Conservation (phyloP, 2,797 vertebrate species). For the Alcedo atthis region DNA sequence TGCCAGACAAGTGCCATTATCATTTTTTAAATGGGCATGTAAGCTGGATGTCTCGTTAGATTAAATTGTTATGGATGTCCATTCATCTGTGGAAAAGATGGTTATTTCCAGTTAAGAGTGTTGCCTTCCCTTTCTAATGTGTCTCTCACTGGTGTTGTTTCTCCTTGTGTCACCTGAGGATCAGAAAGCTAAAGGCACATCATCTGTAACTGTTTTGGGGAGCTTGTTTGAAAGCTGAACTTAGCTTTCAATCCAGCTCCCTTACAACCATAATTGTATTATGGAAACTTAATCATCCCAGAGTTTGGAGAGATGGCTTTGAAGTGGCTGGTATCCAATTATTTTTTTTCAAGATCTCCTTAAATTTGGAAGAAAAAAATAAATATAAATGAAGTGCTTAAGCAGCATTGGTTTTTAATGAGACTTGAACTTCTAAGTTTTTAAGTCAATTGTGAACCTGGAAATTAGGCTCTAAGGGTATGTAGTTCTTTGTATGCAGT, state of each 20-base stretch:
- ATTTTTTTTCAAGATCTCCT: background rate
- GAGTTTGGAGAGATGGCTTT: slow-evolving; percentile 1
- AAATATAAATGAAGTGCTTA: background rate
- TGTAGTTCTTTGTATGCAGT: background rate
- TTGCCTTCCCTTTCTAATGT: background rate
- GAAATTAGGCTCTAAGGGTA: background rate
- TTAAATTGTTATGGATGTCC: slow-evolving; percentile 55
- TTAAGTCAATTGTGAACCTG: background rate
- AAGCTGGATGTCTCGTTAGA: slow-evolving; percentile 45
- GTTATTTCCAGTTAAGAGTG: slow-evolving; percentile 17
- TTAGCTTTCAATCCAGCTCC: slow-evolving; percentile 10
- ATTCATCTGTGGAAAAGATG: slow-evolving; percentile 56
- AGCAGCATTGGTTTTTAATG: background rate
- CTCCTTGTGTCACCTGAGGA: slow-evolving; percentile 50
- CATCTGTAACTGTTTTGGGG: slow-evolving; percentile 64
- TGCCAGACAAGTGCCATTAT: slow-evolving; percentile 54
- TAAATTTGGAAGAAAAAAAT: background rate
- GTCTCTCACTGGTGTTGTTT: background rate
- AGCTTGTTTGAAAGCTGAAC: slow-evolving; percentile 56
- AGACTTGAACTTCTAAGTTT: background rate
- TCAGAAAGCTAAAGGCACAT: slow-evolving; percentile 25
- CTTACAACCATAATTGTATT: slow-evolving; percentile 41
- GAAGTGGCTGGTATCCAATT: slow-evolving; percentile 23
- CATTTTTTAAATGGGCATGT: slow-evolving; percentile 53
- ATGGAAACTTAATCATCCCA: slow-evolving; percentile 54